Base-by-base conservation (phyloP, 2,888 invertebrate genomes). In the Eupithecia subumbrata region DNA sequence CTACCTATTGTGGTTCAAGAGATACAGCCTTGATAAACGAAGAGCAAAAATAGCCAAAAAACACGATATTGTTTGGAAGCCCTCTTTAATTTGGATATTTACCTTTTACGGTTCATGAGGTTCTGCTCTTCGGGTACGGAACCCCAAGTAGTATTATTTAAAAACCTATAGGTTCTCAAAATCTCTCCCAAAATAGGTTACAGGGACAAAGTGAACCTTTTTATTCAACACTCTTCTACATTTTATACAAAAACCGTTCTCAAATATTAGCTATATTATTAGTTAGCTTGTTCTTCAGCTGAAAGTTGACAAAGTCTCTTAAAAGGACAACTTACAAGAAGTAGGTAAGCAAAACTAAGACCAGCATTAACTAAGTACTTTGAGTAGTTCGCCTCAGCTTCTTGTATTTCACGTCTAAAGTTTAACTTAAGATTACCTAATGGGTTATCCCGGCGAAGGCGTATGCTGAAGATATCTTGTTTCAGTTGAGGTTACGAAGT, bases 391-490 rank as follows among this genome's bases (percentile, higher is more conserved):
- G 67, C 63, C 45, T 70, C 64, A 37, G 67, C 64, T 60, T 22
- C 69, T 77, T 40, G 67, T 66, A 70, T 72, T 77, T 74, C 69
- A 68, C 70, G 69, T 75, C 66, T 67, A 72, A 73, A 76, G 71
- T 71, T 37, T 34, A 34, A 2, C 5, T 34, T 4, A 34, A 34
- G 76, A 76, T 71, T 34, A 64, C 34, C 63, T 74, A 76, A 71
- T 74, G 52, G 76, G 69, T 76, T 76, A 74, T n/a, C 72, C 74
- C 25, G 40, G 68, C 63, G 63, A 64, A 71, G 40, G 67, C 71
- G 64, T 16, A 64, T 16, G 5, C 30, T 22, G n/a, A 9, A 14
- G 56, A 56, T 11, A 60, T 60, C 25, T 25, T 14, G 12, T 60
- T 25, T 25, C 1, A 60, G 60, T 14, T 60, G 60, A 60, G 25